phyloP scores from a whole-genome alignment of 2,113 vertebrate species.

The Prochilodus magdalenae region DNA sequence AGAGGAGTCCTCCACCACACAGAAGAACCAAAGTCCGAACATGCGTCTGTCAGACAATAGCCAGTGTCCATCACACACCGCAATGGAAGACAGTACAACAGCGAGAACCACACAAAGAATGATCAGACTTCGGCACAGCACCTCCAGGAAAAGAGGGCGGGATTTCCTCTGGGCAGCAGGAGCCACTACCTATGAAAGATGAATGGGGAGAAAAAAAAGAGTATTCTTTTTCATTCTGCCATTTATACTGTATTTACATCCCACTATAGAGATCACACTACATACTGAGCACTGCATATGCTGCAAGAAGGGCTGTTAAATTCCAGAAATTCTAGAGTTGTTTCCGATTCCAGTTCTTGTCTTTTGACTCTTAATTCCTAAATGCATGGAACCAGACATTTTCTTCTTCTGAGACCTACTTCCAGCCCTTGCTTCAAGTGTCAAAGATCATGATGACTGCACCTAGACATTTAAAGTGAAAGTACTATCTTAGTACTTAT shows the following conservation, averaged over 20 bases:
- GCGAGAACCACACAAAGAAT: conserved; percentile 76
- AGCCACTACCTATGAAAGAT: conserved; percentile 62
- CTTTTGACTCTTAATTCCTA: too few relatives aligned
- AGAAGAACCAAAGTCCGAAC: conserved; percentile 84
- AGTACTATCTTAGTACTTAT: too few relatives aligned
- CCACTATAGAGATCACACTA: neutral
- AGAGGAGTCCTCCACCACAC: conserved; percentile 59
- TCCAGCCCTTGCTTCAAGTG: too few relatives aligned
- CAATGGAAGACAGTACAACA: conserved; percentile 79
- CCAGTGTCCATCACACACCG: conserved; percentile 84
- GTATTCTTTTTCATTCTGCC: neutral
- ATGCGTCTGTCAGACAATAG: conserved; percentile 69
- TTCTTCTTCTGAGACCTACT: too few relatives aligned
- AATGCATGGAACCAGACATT: too few relatives aligned
- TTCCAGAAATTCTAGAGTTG: too few relatives aligned
- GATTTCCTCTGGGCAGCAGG: conserved; percentile 51
- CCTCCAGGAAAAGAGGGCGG: conserved; percentile 74
- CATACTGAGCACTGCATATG: too few relatives aligned
- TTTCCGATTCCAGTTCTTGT: too few relatives aligned
- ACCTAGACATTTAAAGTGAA: too few relatives aligned
- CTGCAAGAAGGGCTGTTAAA: too few relatives aligned
- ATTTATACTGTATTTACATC: too few relatives aligned
- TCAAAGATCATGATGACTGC: too few relatives aligned
- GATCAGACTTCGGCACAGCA: conserved; percentile 76
- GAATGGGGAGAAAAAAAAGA: neutral